A percentile compares a stretch with the other conserved stretches of the same genome.
These are phyloP conservation scores for Athene noctua DNA, from an alignment of 2,113 vertebrate species.

Conservation along the genomic window DNA sequence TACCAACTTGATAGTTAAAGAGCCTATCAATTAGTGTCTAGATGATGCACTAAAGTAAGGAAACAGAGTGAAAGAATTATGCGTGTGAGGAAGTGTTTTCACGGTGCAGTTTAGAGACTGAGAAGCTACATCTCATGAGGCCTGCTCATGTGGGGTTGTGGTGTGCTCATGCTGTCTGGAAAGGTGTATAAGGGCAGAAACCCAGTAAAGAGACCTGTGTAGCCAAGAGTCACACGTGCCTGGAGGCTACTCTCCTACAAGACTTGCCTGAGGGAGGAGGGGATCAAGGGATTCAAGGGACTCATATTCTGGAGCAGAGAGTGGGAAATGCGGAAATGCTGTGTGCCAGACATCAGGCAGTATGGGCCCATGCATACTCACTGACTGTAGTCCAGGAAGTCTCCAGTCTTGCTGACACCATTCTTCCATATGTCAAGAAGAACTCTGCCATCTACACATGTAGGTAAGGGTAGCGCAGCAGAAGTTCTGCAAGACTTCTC, in stretches of 20 bases:
- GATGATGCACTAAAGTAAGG: rapidly evolving
- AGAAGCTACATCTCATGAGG: not conserved
- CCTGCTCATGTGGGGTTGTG: not conserved
- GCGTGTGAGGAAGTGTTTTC: not conserved
- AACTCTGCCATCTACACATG: not conserved
- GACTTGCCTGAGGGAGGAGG: not conserved
- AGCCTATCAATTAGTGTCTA: not conserved
- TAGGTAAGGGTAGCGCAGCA: not conserved
- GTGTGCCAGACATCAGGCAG: not conserved
- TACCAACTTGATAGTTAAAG: not conserved
- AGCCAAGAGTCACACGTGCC: not conserved
- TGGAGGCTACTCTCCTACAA: not conserved
- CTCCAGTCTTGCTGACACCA: not conserved
- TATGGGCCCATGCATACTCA: too few species aligned
- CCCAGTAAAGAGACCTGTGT: not conserved
- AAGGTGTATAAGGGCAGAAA: not conserved
- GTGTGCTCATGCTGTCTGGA: not conserved
- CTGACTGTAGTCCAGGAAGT: not conserved
- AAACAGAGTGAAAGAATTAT: not conserved
- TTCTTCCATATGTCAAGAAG: not conserved
- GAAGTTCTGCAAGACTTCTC: not conserved
- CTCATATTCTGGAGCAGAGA: not conserved
- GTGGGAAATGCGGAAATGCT: not conserved
- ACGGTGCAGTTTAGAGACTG: not conserved
- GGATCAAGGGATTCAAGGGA: not conserved